phyloP scores from a whole-genome alignment of 2,113 vertebrate species.

The Prionailurus viverrinus region DNA sequence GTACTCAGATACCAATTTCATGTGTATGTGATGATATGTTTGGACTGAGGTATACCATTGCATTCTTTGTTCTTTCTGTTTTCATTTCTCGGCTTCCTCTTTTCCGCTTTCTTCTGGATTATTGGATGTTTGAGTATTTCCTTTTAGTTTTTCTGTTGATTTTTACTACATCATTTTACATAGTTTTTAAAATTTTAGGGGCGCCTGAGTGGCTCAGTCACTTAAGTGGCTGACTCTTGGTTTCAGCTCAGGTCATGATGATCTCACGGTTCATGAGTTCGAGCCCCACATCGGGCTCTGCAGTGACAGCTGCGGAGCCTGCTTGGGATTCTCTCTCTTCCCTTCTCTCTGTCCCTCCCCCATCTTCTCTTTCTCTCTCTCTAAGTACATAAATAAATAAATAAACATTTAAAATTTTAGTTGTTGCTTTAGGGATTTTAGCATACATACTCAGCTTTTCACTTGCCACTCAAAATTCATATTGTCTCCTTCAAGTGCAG shows the following conservation, averaged over 20 bases:
- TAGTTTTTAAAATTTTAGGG: no score
- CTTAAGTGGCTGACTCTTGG: no score
- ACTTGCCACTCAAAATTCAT: background rate
- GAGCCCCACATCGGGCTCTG: no score
- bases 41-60: background rate
- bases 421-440: background rate
- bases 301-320: no score
- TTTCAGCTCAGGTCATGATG: no score
- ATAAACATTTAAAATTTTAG: background rate
- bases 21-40: background rate
- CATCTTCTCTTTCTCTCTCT: no score
- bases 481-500: background rate
- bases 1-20: background rate
- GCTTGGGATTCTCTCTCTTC: no score
- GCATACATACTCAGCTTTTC: background rate
- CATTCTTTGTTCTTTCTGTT: background rate
- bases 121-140: background rate
- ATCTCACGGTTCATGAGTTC: no score
- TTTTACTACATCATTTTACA: background rate
- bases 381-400: no score
- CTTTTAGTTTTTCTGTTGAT: background rate
- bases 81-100: background rate
- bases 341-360: no score
- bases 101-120: background rate
- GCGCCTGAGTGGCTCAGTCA: no score